Base-by-base conservation (phyloP, 2,113 vertebrate genomes). In the Channa maculata region DNA sequence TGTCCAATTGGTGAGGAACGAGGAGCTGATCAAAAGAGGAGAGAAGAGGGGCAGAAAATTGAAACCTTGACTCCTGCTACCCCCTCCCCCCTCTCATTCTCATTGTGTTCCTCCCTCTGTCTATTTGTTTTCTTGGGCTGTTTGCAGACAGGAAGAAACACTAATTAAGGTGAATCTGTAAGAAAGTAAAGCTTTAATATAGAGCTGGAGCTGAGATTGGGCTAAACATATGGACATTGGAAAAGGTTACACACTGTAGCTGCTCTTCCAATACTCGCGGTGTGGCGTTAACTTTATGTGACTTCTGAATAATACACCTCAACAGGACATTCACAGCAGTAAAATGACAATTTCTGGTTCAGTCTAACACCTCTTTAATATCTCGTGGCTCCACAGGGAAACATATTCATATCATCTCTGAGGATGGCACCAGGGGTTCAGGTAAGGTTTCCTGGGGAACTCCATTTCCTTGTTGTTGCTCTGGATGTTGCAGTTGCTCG, bases 11-110 rank as follows among this genome's bases (percentile, higher is more conserved):
- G 48, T 45, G 45, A 66, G 51, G 49, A 58, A 66, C 60, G 60
- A 69, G 43, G 62, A 60, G 37, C 78, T 67, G 77, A 91, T 86
- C 68, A 78, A 76, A 82, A 52, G 50, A 71, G 53, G 65, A 24
- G 45, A 44, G 68, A 72, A 66, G 59, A 71, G 74, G 72, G 65
- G 68, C 11, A 15, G 73, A 85, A 88, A 83, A 87, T 64, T 65
- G 34, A 57, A 74, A 75, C 49, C 65, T 79, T 37, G 33, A 39
- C 48, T 60, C n/a, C 4, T 13, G 6, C 8, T 43, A 43, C 59
- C 60, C 39, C 66, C 48, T 72, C 46, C 13, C 61, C 63, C 53
- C 8, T 44, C 65, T n/a, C 49, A 49, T 53, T 9, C 15, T 10
- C 50, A 24, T 24, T 24, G 24, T 24, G 24, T 24, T 24, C 24